phyloP scores from a whole-genome alignment of 1,140 invertebrate genomes.

The Andricus grossulariae region DNA sequence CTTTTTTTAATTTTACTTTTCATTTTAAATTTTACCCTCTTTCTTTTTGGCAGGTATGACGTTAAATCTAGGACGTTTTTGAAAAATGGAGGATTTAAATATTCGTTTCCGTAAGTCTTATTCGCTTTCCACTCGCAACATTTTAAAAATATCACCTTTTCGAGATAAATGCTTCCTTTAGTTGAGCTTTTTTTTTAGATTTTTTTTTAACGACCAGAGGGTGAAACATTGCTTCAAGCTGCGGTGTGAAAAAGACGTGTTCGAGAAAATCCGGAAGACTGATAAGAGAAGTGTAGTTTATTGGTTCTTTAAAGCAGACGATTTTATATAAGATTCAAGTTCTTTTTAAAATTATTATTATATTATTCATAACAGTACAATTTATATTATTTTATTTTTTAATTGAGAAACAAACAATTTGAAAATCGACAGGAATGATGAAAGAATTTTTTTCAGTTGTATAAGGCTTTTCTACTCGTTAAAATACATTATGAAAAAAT shows the following conservation, averaged over 20 bases:
- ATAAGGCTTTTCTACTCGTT: no score
- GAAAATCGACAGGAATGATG: no score
- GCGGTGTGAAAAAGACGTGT: constrained; percentile 3
- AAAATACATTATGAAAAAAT: no score
- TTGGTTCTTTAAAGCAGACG: constrained; percentile 5
- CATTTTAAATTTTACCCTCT: neutral
- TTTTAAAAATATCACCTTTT: constrained; percentile 27
- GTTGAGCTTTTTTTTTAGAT: neutral
- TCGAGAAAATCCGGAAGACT: constrained; percentile 23
- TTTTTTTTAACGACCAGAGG: neutral
- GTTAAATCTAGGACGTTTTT: neutral
- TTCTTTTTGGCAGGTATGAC: neutral
- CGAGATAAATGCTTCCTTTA: constrained; percentile 24
- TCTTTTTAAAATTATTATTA: no score
- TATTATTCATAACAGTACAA: no score
- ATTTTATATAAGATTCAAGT: neutral
- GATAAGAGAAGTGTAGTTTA: constrained; percentile 28
- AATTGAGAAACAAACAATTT: no score
- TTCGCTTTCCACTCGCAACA: neutral
- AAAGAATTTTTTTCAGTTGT: no score
- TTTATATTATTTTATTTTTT: no score
- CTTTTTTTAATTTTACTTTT: no score
- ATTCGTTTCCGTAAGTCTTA: neutral
- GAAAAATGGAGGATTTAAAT: neutral
- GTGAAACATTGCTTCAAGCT: constrained; percentile 16